phyloP scores from a whole-genome alignment of 2,888 invertebrate species.

The Alcis repandata region DNA sequence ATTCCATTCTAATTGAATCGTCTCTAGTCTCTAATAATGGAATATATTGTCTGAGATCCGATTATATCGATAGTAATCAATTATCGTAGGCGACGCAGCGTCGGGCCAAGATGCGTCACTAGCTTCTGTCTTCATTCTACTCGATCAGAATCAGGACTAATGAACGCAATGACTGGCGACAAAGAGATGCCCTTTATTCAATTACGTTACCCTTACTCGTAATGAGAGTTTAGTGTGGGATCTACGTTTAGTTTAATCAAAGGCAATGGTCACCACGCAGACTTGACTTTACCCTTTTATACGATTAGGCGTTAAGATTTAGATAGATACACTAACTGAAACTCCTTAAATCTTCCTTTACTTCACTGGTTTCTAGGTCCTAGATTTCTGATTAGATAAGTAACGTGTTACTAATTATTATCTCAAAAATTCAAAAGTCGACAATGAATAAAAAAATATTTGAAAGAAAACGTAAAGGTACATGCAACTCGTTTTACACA shows the following conservation, averaged over 20 bases:
- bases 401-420: too few species aligned
- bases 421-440: too few species aligned
- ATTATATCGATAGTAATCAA: conserved; percentile 19
- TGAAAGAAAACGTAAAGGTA: too few species aligned
- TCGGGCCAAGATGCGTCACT: conserved; percentile 17
- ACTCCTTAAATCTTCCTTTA: too few species aligned
- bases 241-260: background rate
- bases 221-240: conserved; percentile 6
- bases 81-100: conserved; percentile 26
- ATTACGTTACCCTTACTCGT: conserved; percentile 7
- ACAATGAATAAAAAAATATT: too few species aligned
- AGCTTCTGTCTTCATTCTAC: conserved; percentile 11
- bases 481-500: too few species aligned
- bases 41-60: conserved; percentile 2
- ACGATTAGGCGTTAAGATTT: background rate
- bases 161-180: conserved; percentile 22
- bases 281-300: background rate
- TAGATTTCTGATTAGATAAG: too few species aligned
- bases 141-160: conserved; percentile 17
- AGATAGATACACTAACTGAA: background rate
- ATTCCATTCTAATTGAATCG: background rate
- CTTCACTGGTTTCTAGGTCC: too few species aligned
- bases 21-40: background rate
- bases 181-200: conserved; percentile 12
- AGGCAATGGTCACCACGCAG: background rate